phyloP scores from a whole-genome alignment of 2,888 invertebrate species.

The Steromphala cineraria region DNA sequence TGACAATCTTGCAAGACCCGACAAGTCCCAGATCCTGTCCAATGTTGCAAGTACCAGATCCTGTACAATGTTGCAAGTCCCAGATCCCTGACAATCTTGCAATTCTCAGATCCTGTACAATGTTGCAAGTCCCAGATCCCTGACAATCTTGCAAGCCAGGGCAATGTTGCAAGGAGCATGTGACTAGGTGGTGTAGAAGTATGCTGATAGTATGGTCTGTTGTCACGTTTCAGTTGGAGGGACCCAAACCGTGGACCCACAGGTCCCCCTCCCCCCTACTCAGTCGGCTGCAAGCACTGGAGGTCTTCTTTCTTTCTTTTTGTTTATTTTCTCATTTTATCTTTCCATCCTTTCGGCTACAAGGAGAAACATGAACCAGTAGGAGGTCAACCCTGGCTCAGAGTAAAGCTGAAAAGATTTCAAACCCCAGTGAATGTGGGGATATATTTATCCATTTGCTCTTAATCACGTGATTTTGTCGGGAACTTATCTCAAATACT shows the following conservation, averaged over 20 bases:
- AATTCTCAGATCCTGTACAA: neutral
- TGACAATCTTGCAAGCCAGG: neutral
- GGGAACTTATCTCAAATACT: too few species aligned
- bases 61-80: too few species aligned
- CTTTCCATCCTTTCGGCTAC: neutral
- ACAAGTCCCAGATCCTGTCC: too few species aligned
- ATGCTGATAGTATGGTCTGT: neutral
- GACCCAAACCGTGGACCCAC: constrained; percentile 26
- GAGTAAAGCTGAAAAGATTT: too few species aligned
- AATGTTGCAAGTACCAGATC: too few species aligned
- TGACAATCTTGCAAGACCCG: too few species aligned
- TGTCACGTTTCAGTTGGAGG: constrained; percentile 30
- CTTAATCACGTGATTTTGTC: too few species aligned
- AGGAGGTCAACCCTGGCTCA: neutral
- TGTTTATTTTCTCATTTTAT: neutral
- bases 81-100: too few species aligned
- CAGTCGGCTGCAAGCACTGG: constrained; percentile 50
- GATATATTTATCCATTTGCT: too few species aligned
- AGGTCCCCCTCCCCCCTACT: constrained; percentile 51
- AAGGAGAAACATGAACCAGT: neutral
- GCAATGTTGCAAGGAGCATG: too few species aligned
- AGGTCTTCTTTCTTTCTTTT: constrained; percentile 43
- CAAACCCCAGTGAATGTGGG: too few species aligned
- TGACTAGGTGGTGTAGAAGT: too few species aligned
- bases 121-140: neutral